Conservation (phyloP, 2,888 invertebrate species). For the Plutella xylostella region DNA sequence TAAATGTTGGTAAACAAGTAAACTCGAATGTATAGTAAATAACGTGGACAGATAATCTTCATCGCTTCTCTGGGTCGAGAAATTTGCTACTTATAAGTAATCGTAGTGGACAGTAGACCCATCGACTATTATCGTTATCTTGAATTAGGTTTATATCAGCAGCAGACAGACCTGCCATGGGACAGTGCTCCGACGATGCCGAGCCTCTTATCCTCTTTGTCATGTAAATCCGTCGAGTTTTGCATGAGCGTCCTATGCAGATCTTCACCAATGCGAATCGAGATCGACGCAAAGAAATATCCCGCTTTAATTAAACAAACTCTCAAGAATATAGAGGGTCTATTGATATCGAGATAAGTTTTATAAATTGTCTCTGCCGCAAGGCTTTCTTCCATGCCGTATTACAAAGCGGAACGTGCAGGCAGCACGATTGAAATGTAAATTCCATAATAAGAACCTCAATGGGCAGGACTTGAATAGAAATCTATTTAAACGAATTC, state of each 20-base stretch:
- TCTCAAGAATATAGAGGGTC: too few species aligned
- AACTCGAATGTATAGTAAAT: too few species aligned
- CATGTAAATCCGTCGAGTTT: constrained; percentile 9
- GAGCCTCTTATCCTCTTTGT: constrained; percentile 7
- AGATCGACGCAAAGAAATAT: too few species aligned
- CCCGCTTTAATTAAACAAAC: too few species aligned
- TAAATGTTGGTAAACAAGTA: too few species aligned
- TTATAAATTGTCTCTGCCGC: background rate
- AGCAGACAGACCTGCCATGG: too few species aligned
- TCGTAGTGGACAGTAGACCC: too few species aligned
- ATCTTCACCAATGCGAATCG: background rate
- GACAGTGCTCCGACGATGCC: too few species aligned
- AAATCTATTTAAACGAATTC: constrained; percentile 36
- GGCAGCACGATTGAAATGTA: constrained; percentile 24
- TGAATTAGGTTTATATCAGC: too few species aligned
- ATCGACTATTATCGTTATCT: constrained; percentile 13
- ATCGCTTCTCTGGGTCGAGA: too few species aligned
- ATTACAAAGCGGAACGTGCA: background rate
- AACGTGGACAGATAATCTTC: too few species aligned
- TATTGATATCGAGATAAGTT: background rate
- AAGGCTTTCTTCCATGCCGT: background rate
- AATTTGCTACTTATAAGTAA: too few species aligned
- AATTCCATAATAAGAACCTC: constrained; percentile 26
- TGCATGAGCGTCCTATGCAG: background rate
- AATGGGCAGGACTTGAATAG: constrained; percentile 25